Evolutionary conservation across 2,888 invertebrate genomes (phyloP), one percentile per base, ranked within the genome.

Genomic region (Andrena bucephala): DNA sequence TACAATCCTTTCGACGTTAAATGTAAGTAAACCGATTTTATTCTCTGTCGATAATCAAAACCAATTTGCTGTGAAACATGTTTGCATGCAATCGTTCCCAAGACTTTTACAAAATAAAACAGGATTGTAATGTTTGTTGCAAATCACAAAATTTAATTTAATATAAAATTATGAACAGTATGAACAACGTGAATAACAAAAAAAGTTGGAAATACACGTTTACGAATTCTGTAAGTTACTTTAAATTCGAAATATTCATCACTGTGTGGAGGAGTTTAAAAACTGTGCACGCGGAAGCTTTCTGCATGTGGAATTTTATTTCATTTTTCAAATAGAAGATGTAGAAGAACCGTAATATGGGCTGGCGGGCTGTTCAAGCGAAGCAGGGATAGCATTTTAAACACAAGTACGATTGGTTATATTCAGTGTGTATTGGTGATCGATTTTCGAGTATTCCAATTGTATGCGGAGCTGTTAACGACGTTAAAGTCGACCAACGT

Each of bases 401-500:
- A 59, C 42, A 69, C 36, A 69, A 29, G 20, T 48, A n/a, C 66
- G 52, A 77, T 80, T 52, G 70, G 60, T 60, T 77, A 71, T 66
- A 54, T 52, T 42, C 70, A 33, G 52, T 31, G 36, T 50, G 33
- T 66, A 77, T 77, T 52, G 70, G 66, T 80, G 70, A 70, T 80
- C 80, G 66, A 62, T 77, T 80, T 80, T 80, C 60, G 59, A 70
- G 42, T 60, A 60, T 65, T 54, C 52, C 27, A 63, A 66, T 31
- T 60, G 60, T 42, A 66, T 42, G 65, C 8, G 52, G 54, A 76
- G 24, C 50, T 42, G 57, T 70, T 79, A 76, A 71, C 71, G 60
- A 57, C 48, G 62, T 71, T 66, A 27, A 60, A 71, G 70, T 48
- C 65, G 80, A 29, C 16, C 50, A 36, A 65, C 69, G 42, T 42